Evolutionary conservation across 2,888 invertebrate genomes (phyloP).

Genomic region (Platycnemis pennipes): DNA sequence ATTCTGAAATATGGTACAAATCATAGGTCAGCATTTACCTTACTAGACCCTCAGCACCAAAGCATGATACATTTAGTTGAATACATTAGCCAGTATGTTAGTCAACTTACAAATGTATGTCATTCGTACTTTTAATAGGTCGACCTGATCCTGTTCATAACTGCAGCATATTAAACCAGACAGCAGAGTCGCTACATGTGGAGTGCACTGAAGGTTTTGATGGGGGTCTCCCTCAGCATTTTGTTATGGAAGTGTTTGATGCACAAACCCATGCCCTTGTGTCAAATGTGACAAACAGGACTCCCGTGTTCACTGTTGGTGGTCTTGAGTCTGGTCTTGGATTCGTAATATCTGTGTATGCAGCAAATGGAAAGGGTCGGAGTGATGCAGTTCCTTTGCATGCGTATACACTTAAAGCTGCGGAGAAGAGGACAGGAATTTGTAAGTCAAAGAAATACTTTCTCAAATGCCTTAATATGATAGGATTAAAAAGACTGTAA

Average conservation of each 20-base stretch:
- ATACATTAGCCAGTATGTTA: neutral
- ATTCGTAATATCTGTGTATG: slow-evolving; percentile 86
- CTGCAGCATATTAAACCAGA: slow-evolving; percentile 88
- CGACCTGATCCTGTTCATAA: slow-evolving; percentile 88
- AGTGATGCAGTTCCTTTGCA: slow-evolving; percentile 85
- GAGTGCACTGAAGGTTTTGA: slow-evolving; percentile 89
- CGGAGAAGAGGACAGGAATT: slow-evolving; percentile 86
- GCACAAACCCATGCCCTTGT: slow-evolving; percentile 80
- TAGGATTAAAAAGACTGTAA: slow-evolving; percentile 34
- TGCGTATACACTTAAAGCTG: slow-evolving; percentile 87
- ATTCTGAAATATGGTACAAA: too few species aligned
- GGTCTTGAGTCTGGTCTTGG: slow-evolving; percentile 86
- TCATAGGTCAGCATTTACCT: neutral
- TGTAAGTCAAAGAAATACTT: slow-evolving; percentile 64
- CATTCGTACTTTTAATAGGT: slow-evolving; percentile 79
- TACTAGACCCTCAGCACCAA: neutral
- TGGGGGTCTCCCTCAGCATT: slow-evolving; percentile 87
- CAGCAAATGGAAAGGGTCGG: slow-evolving; percentile 87
- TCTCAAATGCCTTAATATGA: slow-evolving; percentile 13
- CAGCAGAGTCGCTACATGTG: slow-evolving; percentile 86
- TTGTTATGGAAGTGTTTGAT: slow-evolving; percentile 86
- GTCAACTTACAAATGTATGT: neutral
- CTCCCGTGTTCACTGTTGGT: slow-evolving; percentile 84
- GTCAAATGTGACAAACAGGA: slow-evolving; percentile 82
- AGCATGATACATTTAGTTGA: slow-evolving; percentile 17